Evolutionary conservation across 1,140 invertebrate species (phyloP), one percentile per base, ranked within the genome.

Genomic region (Pantala flavescens): DNA sequence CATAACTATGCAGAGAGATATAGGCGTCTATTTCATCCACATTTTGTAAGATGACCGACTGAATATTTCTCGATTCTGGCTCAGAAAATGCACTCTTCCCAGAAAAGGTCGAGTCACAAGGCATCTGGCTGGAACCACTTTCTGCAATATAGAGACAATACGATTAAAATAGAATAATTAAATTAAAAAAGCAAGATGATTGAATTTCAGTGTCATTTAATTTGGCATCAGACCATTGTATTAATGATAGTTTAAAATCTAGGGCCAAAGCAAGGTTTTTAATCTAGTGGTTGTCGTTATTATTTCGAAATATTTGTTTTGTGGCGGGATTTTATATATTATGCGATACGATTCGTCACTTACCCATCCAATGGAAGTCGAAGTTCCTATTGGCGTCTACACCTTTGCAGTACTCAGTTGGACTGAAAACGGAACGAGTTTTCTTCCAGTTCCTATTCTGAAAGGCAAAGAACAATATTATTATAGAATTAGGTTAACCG

Each of bases 311-410:
- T n/a, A n/a, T n/a, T n/a, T n/a, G n/a, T n/a, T n/a, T n/a, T n/a
- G n/a, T n/a, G n/a, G n/a, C n/a, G n/a, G n/a, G n/a, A n/a, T n/a
- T n/a, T n/a, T n/a, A n/a, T n/a, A n/a, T n/a, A n/a, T n/a, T n/a
- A n/a, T n/a, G n/a, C n/a, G n/a, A n/a, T n/a, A n/a, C n/a, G n/a
- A n/a, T n/a, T n/a, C n/a, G n/a, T 10, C 24, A 24, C 79, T 80
- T 74, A 84, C 83, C 72, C 77, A 80, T 85, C 90, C 89, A 91
- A 70, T 88, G 84, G 77, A 82, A 87, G 23, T 86, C 88, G 81
- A 89, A 92, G 77, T 92, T 92, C 42, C 90, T 83, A 77, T 92
- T 91, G 0, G 87, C 79, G 80, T 92, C 90, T 0, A 86, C 86
- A 23, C 90, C 90, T 0, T 73, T 55, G 74, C 89, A 89, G 0